Base-by-base conservation (phyloP, 35 echinoderm and acorn worm genomes). In the Ophioderma brevispina region DNA sequence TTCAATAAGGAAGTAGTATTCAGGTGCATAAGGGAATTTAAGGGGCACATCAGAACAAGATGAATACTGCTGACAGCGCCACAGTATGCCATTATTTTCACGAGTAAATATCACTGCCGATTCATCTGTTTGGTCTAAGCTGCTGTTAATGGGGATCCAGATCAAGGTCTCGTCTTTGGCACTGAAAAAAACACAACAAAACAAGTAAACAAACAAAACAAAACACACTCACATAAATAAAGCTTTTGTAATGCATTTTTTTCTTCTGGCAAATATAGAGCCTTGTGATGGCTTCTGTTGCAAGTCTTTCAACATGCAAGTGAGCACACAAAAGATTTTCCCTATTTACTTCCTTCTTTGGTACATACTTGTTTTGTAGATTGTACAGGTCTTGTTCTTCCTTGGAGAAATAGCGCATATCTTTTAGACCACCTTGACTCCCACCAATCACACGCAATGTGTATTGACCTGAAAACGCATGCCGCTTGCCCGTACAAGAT, bases 1-100 rank as follows among this genome's bases (percentile, higher is more conserved):
- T 40, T 91, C 64, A 31, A 91, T 91, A 19, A 91, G 81, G 6
- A 91, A 91, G 41, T 91, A 91, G 42, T 91, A 91, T 39, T 91
- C 90, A 34, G 90, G 90, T 42, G 81, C 33, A 41, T 46, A 79
- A 23, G 82, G 90, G 82, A 78, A 76, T 32, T 91, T 40, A 19
- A 85, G n/a, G 10, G 90, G 90, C 0, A 91, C 90, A 80, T 84
- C 82, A 36, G 81, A 15, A 77, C 90, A 91, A 4, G 90, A 52
- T 10, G 90, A 85, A 21, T 76, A 39, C 75, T 85, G 75, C 82
- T 91, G 33, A 79, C 90, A 91, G 43, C 39, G 6, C 90, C 82
- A 91, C 14, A 56, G 23, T 23, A 91, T 38, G 0, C 64, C 52
- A 70, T 76, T 86, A 40, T 79, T n/a, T 1, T 52, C 75, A 80